phyloP scores from a whole-genome alignment of 2,888 invertebrate species.

The Tinea pellionella region DNA sequence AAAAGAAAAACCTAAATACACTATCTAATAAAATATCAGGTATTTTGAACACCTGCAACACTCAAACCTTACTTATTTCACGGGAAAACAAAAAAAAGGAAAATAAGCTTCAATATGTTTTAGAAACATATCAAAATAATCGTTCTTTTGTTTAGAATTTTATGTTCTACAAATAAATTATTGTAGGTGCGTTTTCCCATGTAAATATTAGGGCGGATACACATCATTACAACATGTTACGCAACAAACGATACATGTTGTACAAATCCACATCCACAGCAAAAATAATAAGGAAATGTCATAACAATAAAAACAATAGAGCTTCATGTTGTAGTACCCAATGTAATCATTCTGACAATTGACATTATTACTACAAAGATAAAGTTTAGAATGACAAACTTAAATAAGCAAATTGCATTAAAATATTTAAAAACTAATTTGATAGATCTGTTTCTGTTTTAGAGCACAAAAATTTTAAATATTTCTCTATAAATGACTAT shows the following conservation, averaged over 20 bases:
- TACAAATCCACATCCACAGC: background rate
- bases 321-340: background rate
- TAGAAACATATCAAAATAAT: background rate
- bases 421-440: too few species aligned
- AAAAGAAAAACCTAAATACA: background rate
- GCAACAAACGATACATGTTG: background rate
- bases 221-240: background rate
- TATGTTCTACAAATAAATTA: background rate
- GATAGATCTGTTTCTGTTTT: too few species aligned
- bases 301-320: conserved; percentile 2
- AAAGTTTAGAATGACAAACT: background rate
- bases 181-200: background rate
- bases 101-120: background rate
- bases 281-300: background rate
- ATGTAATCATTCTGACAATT: conserved; percentile 8
- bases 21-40: conserved; percentile 5
- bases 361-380: conserved; percentile 1
- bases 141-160: background rate
- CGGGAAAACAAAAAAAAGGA: background rate
- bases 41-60: background rate
- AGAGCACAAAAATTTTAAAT: too few species aligned
- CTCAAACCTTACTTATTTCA: background rate
- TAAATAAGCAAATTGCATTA: background rate
- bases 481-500: too few species aligned
- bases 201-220: background rate